A percentile compares a stretch with the other conserved stretches of the same genome.
Evolutionary conservation across 1,140 invertebrate species (phyloP).

Genomic region (Mycetomoellerius zeteki): DNA sequence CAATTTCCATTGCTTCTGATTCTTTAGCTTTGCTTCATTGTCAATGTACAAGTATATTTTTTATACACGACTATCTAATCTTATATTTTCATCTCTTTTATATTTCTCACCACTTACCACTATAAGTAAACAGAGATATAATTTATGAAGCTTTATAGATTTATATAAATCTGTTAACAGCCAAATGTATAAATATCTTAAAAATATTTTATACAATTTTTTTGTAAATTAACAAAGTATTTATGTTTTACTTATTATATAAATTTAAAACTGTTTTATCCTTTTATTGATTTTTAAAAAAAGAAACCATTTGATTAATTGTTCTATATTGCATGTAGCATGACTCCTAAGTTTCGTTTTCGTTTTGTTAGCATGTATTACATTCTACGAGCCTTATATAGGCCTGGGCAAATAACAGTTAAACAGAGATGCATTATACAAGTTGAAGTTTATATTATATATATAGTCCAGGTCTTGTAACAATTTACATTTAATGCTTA

Average conservation of each 20-base stretch:
- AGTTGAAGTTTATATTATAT: constrained; percentile 50
- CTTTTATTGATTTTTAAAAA: constrained; percentile 12
- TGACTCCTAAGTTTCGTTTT: constrained; percentile 48
- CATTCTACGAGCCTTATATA: constrained; percentile 42
- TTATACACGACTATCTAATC: neutral
- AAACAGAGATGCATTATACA: constrained; percentile 16
- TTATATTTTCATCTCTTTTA: constrained; percentile 30
- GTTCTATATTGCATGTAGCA: constrained; percentile 30
- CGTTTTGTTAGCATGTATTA: constrained; percentile 52
- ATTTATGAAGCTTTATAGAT: constrained; percentile 11
- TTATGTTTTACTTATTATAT: neutral
- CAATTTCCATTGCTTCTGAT: constrained; percentile 16
- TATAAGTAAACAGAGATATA: neutral
- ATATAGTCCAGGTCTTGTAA: constrained; percentile 54
- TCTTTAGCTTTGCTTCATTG: constrained; percentile 46
- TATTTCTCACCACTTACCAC: neutral
- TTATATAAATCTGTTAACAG: neutral
- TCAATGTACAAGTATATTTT: constrained; percentile 22
- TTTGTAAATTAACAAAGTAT: constrained; percentile 14
- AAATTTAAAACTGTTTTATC: constrained; percentile 13
- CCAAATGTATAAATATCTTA: neutral
- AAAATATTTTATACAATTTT: neutral
- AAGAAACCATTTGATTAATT: constrained; percentile 19
- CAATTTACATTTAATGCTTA: constrained; percentile 65
- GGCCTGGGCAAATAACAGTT: constrained; percentile 61